Conservation (phyloP, 1,140 invertebrate genomes). For the Caerostris darwini region DNA sequence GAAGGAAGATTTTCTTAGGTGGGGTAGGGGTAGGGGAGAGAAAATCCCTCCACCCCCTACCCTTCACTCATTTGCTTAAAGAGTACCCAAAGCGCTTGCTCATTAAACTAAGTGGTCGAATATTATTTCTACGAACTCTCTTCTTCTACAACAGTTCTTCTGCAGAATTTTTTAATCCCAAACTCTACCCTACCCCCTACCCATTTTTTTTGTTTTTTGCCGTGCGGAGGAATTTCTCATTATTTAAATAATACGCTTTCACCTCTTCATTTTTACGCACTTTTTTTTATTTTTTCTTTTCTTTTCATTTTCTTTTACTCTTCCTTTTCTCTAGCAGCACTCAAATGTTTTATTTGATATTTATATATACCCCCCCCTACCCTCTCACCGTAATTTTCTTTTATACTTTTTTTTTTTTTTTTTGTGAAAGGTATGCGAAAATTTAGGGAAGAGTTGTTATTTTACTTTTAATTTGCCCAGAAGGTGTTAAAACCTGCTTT, state of each 20-base stretch:
- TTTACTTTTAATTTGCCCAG: conserved; percentile 38
- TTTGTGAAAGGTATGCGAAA: not conserved
- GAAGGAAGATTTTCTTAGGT: not conserved
- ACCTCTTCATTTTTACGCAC: conserved; percentile 18
- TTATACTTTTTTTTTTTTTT: not conserved
- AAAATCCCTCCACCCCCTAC: not conserved
- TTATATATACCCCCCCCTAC: not conserved
- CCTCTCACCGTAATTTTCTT: not conserved
- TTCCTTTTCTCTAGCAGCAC: not conserved
- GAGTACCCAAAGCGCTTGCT: conserved; percentile 18
- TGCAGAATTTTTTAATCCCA: conserved; percentile 20
- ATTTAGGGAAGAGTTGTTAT: not conserved
- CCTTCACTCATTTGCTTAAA: conserved; percentile 30
- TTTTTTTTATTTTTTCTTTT: conserved; percentile 20
- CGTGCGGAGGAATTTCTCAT: conserved; percentile 68
- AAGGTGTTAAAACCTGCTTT: conserved; percentile 55
- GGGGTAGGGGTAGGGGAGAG: not conserved
- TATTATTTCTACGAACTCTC: conserved; percentile 66
- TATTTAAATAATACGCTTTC: conserved; percentile 75
- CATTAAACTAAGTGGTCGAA: conserved; percentile 70
- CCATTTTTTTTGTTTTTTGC: conserved; percentile 53
- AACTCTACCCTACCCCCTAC: conserved; percentile 9
- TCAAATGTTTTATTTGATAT: conserved; percentile 36
- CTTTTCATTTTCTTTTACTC: not conserved
- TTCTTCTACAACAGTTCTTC: not conserved